Base-by-base conservation (phyloP, 2,888 invertebrate species). In the Cryptus armator region DNA sequence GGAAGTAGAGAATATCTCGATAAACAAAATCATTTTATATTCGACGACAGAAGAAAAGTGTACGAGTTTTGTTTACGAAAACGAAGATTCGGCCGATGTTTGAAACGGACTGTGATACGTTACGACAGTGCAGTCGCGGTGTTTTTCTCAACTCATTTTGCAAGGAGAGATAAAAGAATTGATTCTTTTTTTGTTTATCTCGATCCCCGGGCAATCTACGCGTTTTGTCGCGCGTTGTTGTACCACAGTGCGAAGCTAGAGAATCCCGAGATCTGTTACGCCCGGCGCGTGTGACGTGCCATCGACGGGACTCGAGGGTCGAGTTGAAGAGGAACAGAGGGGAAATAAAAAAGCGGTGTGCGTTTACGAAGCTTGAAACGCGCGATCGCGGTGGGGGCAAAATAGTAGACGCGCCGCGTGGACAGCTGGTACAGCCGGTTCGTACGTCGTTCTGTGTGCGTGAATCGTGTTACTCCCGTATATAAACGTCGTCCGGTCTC, bases 371-470 rank as follows among this genome's bases (percentile, higher is more conserved):
- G 19, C 48, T 5, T 51, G 29, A 24, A 43, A n/a, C n/a, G 43
- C n/a, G 43, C 56, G 59, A 3, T 0, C 24, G 10, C 48, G 43
- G 84, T 46, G 48, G 66, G 82, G 64, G 70, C 67, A 81, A 85
- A 80, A 72, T 82, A 80, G 75, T 76, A 74, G 72, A 76, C 53
- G 67, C 76, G 75, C 81, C 81, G 84, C 85, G 85, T 78, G 85
- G 84, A 87, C 86, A 87, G 86, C 86, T 87, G 85, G 86, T 71
- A 77, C 86, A 77, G 81, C 85, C 86, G 83, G 83, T 86, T 85
- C 83, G 75, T 67, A 59, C 77, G 77, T 77, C 64, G 1, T 44
- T 64, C 77, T 77, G 53, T 68, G 51, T 83, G 81, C 51, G 77
- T 76, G 68, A 70, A 56, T 24, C 24, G 24, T 77, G 80, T 56